Base-by-base conservation (phyloP, 1,140 invertebrate genomes). In the Saxidomus purpurata region DNA sequence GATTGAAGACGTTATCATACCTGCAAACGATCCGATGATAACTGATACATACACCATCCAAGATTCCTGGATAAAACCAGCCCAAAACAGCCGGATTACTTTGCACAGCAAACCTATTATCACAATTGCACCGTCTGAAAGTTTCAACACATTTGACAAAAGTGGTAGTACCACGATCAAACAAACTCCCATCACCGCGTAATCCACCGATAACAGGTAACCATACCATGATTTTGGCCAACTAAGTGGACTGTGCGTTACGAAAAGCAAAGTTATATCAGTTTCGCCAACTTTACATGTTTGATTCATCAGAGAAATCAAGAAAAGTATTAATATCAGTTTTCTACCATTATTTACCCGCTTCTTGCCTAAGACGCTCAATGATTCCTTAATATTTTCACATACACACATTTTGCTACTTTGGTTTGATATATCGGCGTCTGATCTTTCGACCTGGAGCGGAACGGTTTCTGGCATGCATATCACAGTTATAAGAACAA, bases 151-250 rank as follows among this genome's bases (percentile, higher is more conserved):
- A 25, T 89, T 87, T 38, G 94, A 93, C 59, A 96, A 82, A 17
- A 95, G 55, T 0, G 95, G 95, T 22, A 95, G 91, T 13, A 96
- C 59, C 15, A 95, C 74, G 22, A 95, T 84, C 8, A 95, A 87
- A 86, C 92, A 93, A 0, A 94, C 31, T 9, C 95, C 95, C 92
- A 95, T 94, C 8, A 92, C 91, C 0, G 93, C 93, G 87, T 95
- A 95, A 83, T 95, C 95, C 9, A 94, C 88, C n/a, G 95, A 95
- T 67, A 95, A 59, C 0, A 95, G 89, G 86, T 95, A 96, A 0
- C 95, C 95, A 87, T 96, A 96, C 91, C 93, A 88, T 3, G 95
- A 94, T 71, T 93, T 92, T 11, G 91, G 89, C 95, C 95, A 96
- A 79, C 89, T 92, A 6, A 96, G 81, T 0, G 95, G 95, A 19